Evolutionary conservation across 2,797 vertebrate species (phyloP).

Genomic region (Alca torda): DNA sequence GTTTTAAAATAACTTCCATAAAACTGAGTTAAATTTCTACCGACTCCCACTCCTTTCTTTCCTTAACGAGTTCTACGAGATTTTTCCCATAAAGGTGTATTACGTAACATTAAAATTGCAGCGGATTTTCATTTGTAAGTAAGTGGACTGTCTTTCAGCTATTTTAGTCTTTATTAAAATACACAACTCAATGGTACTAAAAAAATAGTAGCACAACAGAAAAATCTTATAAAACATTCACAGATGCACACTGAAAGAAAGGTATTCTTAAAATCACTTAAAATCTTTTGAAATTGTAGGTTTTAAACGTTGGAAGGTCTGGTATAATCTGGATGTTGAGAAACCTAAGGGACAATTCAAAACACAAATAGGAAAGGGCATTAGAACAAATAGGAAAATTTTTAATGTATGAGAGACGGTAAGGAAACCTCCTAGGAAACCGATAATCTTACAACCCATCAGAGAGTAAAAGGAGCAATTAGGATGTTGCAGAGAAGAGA

Average conservation of each 20-base stretch:
- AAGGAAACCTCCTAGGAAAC: slow-evolving; percentile 9
- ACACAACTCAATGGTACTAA: not conserved
- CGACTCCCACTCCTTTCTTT: slow-evolving; percentile 49
- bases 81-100: slow-evolving; percentile 20
- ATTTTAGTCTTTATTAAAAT: slow-evolving; percentile 32
- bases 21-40: slow-evolving; percentile 19
- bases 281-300: not conserved
- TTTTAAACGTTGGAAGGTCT: not conserved
- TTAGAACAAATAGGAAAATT: not conserved
- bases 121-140: slow-evolving; percentile 22
- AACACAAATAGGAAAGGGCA: not conserved
- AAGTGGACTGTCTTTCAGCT: slow-evolving; percentile 22
- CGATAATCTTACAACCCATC: not conserved
- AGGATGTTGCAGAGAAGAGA: slow-evolving; percentile 5
- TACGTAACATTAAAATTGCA: slow-evolving; percentile 19
- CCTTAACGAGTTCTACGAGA: not conserved
- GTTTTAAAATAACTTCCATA: slow-evolving; percentile 58
- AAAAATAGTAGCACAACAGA: fast-evolving
- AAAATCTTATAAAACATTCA: not conserved
- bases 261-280: not conserved
- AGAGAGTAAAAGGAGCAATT: slow-evolving; percentile 22
- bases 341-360: not conserved
- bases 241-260: not conserved
- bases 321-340: not conserved
- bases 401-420: not conserved